These are phyloP conservation scores for Hassar affinis DNA, from an alignment of 2,113 vertebrate species.

Conservation along the genomic window DNA sequence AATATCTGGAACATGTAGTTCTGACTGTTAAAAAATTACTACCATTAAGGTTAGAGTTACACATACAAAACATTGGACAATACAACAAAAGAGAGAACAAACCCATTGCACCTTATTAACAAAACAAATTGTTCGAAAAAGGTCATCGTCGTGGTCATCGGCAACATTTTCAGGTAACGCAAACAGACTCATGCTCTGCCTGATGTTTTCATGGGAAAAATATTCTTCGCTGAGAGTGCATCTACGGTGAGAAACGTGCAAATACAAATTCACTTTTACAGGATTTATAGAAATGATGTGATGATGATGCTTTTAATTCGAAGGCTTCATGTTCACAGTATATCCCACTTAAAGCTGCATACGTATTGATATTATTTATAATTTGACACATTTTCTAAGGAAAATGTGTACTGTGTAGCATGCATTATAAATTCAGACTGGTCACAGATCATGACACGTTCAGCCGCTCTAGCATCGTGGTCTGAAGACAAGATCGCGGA, in stretches of 20 bases:
- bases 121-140: neutral
- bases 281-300: constrained; percentile 12
- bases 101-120: neutral
- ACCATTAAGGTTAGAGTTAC: neutral
- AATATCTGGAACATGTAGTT: neutral
- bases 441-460: constrained; percentile 26
- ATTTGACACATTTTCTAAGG: constrained; percentile 41
- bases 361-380: constrained; percentile 43
- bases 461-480: constrained; percentile 29
- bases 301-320: constrained; percentile 6
- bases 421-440: constrained; percentile 47
- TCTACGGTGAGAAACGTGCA: constrained; percentile 52
- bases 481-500: constrained; percentile 29
- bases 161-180: neutral
- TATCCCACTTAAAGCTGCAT: constrained; percentile 29
- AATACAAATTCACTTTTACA: constrained; percentile 33
- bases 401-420: constrained; percentile 45
- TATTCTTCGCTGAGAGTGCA: constrained; percentile 39
- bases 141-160: neutral
- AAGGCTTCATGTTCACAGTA: constrained; percentile 35
- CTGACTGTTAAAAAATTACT: neutral
- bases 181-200: constrained; percentile 17
- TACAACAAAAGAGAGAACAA: constrained; percentile 17
- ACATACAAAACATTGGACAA: neutral
- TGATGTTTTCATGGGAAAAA: neutral